Evolutionary conservation across 2,888 invertebrate species (phyloP).

Genomic region (Caenorhabditis sulstoni): DNA sequence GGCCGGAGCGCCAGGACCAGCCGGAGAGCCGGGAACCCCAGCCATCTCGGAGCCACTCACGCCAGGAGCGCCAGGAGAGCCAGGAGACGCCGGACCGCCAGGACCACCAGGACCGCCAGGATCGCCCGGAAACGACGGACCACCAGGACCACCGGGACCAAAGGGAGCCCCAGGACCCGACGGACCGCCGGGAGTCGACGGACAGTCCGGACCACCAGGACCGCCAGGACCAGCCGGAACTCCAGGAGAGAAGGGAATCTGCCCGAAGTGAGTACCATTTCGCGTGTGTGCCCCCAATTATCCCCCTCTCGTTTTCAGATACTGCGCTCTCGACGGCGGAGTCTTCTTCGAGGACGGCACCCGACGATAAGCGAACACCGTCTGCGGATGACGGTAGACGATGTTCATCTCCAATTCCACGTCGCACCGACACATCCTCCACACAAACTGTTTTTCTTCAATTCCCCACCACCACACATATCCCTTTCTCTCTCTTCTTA

Average conservation of each 20-base stretch:
- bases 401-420: conserved; percentile 45
- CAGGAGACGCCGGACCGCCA: conserved; percentile 71
- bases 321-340: conserved; percentile 77
- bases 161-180: conserved; percentile 73
- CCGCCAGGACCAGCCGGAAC: conserved; percentile 73
- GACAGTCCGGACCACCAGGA: conserved; percentile 72
- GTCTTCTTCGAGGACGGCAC: conserved; percentile 78
- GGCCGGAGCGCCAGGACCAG: conserved; percentile 74
- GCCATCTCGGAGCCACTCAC: conserved; percentile 71
- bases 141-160: conserved; percentile 76
- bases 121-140: conserved; percentile 75
- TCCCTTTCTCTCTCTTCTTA: conserved; percentile 20
- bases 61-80: conserved; percentile 74
- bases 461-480: conserved; percentile 33
- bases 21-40: conserved; percentile 75
- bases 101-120: conserved; percentile 74
- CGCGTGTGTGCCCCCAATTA: not conserved
- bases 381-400: conserved; percentile 54
- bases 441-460: conserved; percentile 1
- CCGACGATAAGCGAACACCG: conserved; percentile 65
- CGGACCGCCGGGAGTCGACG: conserved; percentile 73
- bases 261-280: conserved; percentile 71
- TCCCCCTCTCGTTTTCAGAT: conserved; percentile 45
- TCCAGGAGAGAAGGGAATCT: conserved; percentile 74
- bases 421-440: conserved; percentile 45